Conservation (phyloP, 2,888 invertebrate genomes). For the Chirona hameri region DNA sequence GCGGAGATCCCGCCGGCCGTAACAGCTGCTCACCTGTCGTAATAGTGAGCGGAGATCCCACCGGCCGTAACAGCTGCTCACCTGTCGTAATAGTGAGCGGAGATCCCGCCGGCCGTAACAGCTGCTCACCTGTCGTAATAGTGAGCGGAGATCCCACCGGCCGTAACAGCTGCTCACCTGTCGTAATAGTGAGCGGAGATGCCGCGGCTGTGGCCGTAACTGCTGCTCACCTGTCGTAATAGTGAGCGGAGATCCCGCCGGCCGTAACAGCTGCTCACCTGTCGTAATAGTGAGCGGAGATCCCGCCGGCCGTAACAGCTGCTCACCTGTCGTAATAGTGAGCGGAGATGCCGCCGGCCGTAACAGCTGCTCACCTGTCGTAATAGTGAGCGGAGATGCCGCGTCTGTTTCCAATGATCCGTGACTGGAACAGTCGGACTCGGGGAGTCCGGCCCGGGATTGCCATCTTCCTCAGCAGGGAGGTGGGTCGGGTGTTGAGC, state of each 20-base stretch:
- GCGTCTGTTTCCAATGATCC: constrained; percentile 73
- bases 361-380: constrained; percentile 51
- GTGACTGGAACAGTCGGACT: constrained; percentile 63
- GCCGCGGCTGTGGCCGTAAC: constrained; percentile 61
- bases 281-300: constrained; percentile 84
- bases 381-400: constrained; percentile 82
- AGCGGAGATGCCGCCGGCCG: too few relatives aligned
- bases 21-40: neutral
- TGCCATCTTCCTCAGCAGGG: constrained; percentile 13
- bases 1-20: constrained; percentile 66
- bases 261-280: constrained; percentile 49
- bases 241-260: too few relatives aligned
- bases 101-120: constrained; percentile 60
- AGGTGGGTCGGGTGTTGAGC: constrained; percentile 36
- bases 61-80: too few relatives aligned
- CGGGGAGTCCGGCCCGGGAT: constrained; percentile 43
- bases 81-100: constrained; percentile 77
- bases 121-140: constrained; percentile 62
- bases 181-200: too few relatives aligned
- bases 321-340: constrained; percentile 68
- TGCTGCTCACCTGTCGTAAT: constrained; percentile 61
- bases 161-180: constrained; percentile 39
- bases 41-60: too few relatives aligned
- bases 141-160: too few relatives aligned
- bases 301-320: constrained; percentile 57